Evolutionary conservation across 2,797 vertebrate species (phyloP).

Genomic region (Pteronotus mesoamericanus): DNA sequence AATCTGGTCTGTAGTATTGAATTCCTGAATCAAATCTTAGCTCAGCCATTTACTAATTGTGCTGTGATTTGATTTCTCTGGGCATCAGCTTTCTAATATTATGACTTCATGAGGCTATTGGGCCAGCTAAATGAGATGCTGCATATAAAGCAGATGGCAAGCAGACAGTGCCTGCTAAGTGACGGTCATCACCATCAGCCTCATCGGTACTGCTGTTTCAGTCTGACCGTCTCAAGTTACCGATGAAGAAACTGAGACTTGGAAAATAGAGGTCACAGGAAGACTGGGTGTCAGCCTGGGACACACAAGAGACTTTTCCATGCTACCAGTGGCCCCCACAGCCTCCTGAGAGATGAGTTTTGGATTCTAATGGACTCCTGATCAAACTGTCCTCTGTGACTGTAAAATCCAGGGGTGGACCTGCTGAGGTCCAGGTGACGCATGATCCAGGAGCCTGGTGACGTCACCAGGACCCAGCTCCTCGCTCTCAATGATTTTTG

Average conservation of each 20-base stretch:
- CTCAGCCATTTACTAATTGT: background rate
- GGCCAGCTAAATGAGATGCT: background rate
- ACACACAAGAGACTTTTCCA: background rate
- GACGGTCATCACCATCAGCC: rapidly evolving
- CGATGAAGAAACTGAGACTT: background rate
- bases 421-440: background rate
- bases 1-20: background rate
- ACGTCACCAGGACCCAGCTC: background rate
- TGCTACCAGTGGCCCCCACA: background rate
- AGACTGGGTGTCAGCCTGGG: background rate
- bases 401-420: background rate
- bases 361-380: background rate
- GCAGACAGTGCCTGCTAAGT: background rate
- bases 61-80: background rate
- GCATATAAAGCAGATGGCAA: background rate
- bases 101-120: background rate
- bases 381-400: background rate
- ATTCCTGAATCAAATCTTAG: background rate
- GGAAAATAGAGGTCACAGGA: background rate
- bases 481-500: background rate
- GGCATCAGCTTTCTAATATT: background rate
- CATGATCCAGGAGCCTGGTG: background rate
- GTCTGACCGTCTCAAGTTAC: background rate
- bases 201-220: background rate
- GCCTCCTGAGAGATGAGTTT: background rate